Percentiles rank a stretch among this genome's conserved stretches.
These are phyloP conservation scores for Phaethon lepturus DNA, from an alignment of 2,113 vertebrate genomes.

Conservation along the genomic window DNA sequence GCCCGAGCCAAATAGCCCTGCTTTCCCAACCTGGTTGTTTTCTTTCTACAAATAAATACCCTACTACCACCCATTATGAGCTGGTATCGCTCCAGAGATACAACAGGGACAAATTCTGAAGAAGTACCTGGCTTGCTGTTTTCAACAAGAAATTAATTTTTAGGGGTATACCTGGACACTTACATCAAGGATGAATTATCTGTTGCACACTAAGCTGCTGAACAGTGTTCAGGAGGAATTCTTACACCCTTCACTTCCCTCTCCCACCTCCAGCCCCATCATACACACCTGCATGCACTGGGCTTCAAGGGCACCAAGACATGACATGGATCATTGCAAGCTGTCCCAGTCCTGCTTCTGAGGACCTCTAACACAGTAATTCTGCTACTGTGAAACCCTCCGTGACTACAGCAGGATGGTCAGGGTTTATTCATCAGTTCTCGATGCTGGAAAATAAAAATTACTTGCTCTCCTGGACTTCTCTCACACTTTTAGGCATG, in stretches of 20 bases:
- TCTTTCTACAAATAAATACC: background rate
- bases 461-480: background rate
- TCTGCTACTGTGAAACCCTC: background rate
- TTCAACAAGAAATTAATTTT: background rate
- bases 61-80: background rate
- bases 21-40: background rate
- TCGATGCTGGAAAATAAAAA: background rate
- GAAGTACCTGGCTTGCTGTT: background rate
- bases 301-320: background rate
- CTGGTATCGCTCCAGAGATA: background rate
- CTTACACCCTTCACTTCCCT: too few relatives aligned
- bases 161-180: background rate
- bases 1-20: background rate
- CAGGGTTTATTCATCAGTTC: background rate
- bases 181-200: background rate
- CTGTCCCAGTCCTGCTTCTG: background rate
- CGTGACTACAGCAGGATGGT: background rate
- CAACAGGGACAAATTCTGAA: background rate
- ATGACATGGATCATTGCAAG: background rate
- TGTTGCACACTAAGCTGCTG: background rate
- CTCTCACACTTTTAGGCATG: background rate
- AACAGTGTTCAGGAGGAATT: background rate
- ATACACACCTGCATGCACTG: accelerated
- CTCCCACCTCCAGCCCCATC: background rate
- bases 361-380: background rate